Evolutionary conservation across 1,140 invertebrate genomes (phyloP).

Genomic region (Thaumetopoea pityocampa): DNA sequence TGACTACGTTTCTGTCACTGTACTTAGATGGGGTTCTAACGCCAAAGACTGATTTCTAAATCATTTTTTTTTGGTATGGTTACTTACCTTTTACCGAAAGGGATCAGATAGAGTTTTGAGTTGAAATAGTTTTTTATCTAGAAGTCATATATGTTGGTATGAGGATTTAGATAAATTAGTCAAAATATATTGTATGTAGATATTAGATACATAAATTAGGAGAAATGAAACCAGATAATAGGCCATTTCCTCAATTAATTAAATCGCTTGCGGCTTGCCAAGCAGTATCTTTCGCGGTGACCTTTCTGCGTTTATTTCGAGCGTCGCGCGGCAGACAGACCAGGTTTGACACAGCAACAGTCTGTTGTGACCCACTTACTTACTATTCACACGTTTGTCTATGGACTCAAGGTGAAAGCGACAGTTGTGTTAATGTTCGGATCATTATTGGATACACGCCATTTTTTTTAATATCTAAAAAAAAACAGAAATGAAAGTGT

Average conservation of each 20-base stretch:
- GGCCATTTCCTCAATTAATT: slow-evolving; percentile 57
- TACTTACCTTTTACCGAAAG: no score
- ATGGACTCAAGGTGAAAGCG: slow-evolving; percentile 31
- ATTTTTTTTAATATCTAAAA: background rate
- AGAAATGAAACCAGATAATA: slow-evolving; percentile 21
- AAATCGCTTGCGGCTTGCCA: slow-evolving; percentile 43
- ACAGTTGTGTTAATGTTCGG: slow-evolving; percentile 6
- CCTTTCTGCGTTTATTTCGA: slow-evolving; percentile 63
- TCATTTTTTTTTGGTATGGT: no score
- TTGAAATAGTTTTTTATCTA: no score
- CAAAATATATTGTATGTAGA: no score
- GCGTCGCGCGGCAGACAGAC: slow-evolving; percentile 30
- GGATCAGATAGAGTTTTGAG: no score
- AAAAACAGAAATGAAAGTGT: background rate
- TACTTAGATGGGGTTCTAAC: no score
- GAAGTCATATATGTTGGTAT: no score
- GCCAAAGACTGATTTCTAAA: no score
- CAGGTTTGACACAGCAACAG: slow-evolving; percentile 18
- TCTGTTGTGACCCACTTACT: slow-evolving; percentile 40
- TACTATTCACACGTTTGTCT: slow-evolving; percentile 22
- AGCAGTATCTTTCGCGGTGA: slow-evolving; percentile 40
- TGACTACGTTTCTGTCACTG: no score
- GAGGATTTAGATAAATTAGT: no score
- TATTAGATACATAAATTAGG: slow-evolving; percentile 1
- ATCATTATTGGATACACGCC: slow-evolving; percentile 2